Evolutionary conservation across 1,140 invertebrate genomes (phyloP), one percentile per base, ranked within the genome.

Genomic region (Mizuhopecten yessoensis): DNA sequence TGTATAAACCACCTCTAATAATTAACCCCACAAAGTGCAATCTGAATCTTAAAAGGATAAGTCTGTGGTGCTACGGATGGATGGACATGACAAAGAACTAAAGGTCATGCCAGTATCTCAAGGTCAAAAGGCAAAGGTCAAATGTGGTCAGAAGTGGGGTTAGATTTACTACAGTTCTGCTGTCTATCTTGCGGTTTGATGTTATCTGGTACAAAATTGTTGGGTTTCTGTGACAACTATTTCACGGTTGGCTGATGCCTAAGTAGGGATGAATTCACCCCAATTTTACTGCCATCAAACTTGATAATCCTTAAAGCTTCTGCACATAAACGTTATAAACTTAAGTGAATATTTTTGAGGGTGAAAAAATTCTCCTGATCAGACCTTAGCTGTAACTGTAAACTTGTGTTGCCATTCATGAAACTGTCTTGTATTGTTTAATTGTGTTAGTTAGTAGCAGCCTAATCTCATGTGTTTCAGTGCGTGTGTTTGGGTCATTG

Each of bases 151-250:
- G 29, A 75, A 29, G 9, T 29, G 17, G 57, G 57, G 57, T 75
- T 75, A 75, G 57, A 75, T 75, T 75, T 75, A 75, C 57, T 75
- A 75, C 57, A n/a, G 29, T 75, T 5, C 2, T 75, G 23, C 57
- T 29, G 23, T 29, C 57, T 75, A 29, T n/a, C 23, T 75, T 29
- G 23, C 3, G 57, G 5, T 9, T 75, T 9, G 57, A 75, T 75
- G 57, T n/a, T 75, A 75, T 75, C 57, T 75, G 57, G 57, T 75
- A 75, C 57, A 75, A 75, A 75, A 75, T 75, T 75, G 57, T 75
- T 75, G 57, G 57, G 23, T 75, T 75, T n/a, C 57, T 75, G 57
- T 75, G 57, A 75, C 57, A 75, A 75, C 57, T 75, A n/a, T 75
- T 75, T 75, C 57, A 75, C 11, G 57, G 57, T 75, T 75, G 57